These are phyloP conservation scores for Elegia similella DNA, from an alignment of 2,888 invertebrate species.

Conservation along the genomic window DNA sequence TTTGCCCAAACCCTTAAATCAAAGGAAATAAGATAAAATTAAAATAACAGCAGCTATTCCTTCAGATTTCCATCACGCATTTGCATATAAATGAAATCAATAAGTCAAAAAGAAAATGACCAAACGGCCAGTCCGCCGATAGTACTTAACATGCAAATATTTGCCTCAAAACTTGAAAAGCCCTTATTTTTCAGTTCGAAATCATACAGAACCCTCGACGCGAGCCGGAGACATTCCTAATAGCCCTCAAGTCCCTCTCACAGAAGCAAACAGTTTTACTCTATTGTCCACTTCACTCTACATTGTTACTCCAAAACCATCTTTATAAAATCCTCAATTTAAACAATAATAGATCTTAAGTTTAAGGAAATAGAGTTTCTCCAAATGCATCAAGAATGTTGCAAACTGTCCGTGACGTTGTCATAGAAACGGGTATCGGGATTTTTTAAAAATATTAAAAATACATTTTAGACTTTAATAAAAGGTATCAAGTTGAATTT, in stretches of 20 bases:
- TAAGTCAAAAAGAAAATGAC: not conserved
- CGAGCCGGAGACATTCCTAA: conserved; percentile 71
- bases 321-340: conserved; percentile 26
- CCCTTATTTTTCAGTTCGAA: conserved; percentile 21
- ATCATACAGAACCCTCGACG: conserved; percentile 46
- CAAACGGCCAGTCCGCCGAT: not conserved
- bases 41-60: too few relatives aligned
- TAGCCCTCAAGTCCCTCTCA: conserved; percentile 69
- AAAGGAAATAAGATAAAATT: too few relatives aligned
- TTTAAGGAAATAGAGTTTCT: conserved; percentile 2
- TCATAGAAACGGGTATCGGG: conserved; percentile 58
- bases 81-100: not conserved
- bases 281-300: conserved; percentile 68
- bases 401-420: conserved; percentile 62
- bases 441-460: conserved; percentile 34
- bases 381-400: conserved; percentile 26
- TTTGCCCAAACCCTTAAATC: too few relatives aligned
- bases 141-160: conserved; percentile 15
- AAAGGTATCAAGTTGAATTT: not conserved
- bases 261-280: conserved; percentile 74
- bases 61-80: too few relatives aligned
- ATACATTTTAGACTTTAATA: conserved; percentile 25
- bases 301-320: conserved; percentile 53
- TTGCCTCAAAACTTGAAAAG: conserved; percentile 5
- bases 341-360: conserved; percentile 34